Evolutionary conservation across 2,888 invertebrate species (phyloP).

Genomic region (Agrotis segetum): DNA sequence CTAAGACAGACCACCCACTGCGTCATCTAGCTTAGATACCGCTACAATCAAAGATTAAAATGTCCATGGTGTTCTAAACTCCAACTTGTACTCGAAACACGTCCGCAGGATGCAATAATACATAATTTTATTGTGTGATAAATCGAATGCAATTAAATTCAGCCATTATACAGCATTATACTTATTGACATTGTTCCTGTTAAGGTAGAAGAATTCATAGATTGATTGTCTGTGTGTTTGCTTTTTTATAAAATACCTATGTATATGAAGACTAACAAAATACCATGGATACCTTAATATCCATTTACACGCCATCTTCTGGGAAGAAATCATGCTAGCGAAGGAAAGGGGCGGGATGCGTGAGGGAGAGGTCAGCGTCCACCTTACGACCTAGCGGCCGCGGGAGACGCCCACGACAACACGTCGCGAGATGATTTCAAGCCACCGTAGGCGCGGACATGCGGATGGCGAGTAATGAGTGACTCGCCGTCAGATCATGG

Average conservation of each 20-base stretch:
- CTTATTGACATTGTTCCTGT: not conserved
- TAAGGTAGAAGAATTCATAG: conserved; percentile 3
- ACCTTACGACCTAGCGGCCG: too few relatives aligned
- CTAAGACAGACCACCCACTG: conserved; percentile 15
- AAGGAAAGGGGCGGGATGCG: too few relatives aligned
- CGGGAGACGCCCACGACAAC: too few relatives aligned
- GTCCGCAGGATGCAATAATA: conserved; percentile 33
- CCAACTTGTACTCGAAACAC: conserved; percentile 25
- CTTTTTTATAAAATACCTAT: not conserved
- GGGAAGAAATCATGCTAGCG: too few relatives aligned
- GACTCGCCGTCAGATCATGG: too few relatives aligned
- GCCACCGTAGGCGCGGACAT: too few relatives aligned
- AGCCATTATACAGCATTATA: conserved; percentile 2
- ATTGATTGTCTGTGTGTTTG: not conserved
- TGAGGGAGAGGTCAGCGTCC: too few relatives aligned
- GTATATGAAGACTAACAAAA: too few relatives aligned
- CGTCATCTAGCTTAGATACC: not conserved
- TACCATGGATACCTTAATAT: too few relatives aligned
- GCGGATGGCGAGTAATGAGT: too few relatives aligned
- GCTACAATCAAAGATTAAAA: not conserved
- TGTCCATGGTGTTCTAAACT: not conserved
- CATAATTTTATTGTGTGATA: conserved; percentile 11
- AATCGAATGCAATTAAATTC: conserved; percentile 25
- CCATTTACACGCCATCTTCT: too few relatives aligned
- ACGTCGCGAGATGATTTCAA: too few relatives aligned